phyloP scores from a whole-genome alignment of 2,888 invertebrate species.

The Polymixis flavicincta region DNA sequence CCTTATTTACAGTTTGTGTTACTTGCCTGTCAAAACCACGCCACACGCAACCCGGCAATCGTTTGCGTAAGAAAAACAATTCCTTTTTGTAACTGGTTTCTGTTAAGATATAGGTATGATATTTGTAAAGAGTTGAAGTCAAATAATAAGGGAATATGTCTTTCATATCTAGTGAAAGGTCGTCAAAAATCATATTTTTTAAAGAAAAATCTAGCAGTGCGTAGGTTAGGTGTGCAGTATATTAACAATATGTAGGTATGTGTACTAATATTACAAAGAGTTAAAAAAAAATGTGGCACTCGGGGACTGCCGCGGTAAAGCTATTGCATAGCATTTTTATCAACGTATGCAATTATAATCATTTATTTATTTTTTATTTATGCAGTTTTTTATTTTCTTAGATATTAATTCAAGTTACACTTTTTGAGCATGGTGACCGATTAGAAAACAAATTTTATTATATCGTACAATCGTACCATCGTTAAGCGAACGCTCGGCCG shows the following conservation, averaged over 20 bases:
- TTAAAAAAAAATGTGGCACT: no score
- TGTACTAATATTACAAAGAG: no score
- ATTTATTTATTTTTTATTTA: no score
- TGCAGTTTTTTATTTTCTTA: no score
- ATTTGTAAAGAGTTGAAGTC: slow-evolving; percentile 2
- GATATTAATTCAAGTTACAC: no score
- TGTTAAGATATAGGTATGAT: slow-evolving; percentile 8
- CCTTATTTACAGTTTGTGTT: slow-evolving; percentile 51
- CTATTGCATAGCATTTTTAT: no score
- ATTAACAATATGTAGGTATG: neutral
- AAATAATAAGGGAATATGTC: neutral
- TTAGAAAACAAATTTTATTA: no score
- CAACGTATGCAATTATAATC: no score
- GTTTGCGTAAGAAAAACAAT: slow-evolving; percentile 53
- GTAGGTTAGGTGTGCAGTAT: neutral
- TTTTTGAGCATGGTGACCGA: no score
- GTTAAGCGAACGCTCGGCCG: no score
- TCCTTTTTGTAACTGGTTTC: slow-evolving; percentile 34
- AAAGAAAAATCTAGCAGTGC: neutral
- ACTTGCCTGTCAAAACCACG: slow-evolving; percentile 59
- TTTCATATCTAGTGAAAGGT: neutral
- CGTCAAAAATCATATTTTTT: neutral
- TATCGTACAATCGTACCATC: no score
- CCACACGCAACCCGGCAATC: slow-evolving; percentile 54
- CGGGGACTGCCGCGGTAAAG: no score